Evolutionary conservation across 2,888 invertebrate genomes (phyloP), one percentile per base, ranked within the genome.

Genomic region (Lasioglossum pauxillum): DNA sequence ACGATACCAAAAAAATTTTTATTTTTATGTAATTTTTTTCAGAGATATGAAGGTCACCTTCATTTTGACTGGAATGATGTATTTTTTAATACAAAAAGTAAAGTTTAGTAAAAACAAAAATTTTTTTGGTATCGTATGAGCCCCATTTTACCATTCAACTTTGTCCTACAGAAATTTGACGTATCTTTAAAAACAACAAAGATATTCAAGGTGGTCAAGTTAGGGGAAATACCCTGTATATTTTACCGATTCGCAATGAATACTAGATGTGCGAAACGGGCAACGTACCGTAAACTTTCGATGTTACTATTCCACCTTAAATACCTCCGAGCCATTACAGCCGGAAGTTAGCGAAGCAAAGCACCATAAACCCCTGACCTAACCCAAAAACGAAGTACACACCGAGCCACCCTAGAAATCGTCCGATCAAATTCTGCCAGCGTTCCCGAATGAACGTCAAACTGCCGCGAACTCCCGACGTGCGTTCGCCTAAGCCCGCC

Each of bases 391-490:
- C 12, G 38, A 69, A 69, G 69, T 38, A 38, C 69, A 69, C 35
- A 35, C 1, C 10, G 69, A 69, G 12, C 38, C 19, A 69, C 19
- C 23, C 19, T 38, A 38, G 23, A 69, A 38, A 38, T 38, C 69
- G 38, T 69, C 69, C 35, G 38, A 38, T 38, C 69, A 69, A 69
- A 69, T 69, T 69, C 35, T 69, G 35, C 8, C 69, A 69, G 23
- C 19, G 69, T 69, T 38, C 69, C 19, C 69, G 69, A 69, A 69
- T 71, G 38, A 71, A 71, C 71, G 38, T 71, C 41, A 71, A 71
- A 71, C 71, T 41, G 71, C 71, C 71, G 35, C 35, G 35, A 41
- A 71, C 71, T 41, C 38, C 12, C 38, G n/a, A 10, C 38, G 38
- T 41, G 35, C 69, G 38, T 38, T 38, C 35, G 5, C 23, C 41